A percentile compares a stretch with the other conserved stretches of the same genome.
Conservation (phyloP, 2,113 vertebrate species). For the Eupsittula cactorum region DNA sequence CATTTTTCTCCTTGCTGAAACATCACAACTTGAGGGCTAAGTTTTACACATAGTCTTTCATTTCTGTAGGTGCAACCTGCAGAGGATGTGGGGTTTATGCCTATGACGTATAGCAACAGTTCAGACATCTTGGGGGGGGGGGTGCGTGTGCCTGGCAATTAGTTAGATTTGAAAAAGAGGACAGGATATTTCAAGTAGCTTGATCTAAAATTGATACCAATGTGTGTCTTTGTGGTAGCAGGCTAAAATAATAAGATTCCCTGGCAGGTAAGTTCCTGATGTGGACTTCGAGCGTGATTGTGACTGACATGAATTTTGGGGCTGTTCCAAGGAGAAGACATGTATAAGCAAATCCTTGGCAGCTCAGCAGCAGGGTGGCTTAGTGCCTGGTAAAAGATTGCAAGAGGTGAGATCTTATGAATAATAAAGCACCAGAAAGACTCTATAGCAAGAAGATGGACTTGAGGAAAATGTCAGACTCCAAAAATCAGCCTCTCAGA, state of each 20-base stretch:
- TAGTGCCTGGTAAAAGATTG: not conserved
- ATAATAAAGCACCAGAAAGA: not conserved
- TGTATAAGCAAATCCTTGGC: not conserved
- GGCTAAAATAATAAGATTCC: slow-evolving; percentile 2
- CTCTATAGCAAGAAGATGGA: not conserved
- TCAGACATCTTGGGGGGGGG: not conserved
- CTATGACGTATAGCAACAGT: not conserved
- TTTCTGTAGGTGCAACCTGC: not conserved
- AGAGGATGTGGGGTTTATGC: not conserved
- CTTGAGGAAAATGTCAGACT: not conserved
- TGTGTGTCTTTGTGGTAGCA: not conserved
- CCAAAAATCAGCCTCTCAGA: not conserved
- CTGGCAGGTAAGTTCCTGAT: slow-evolving; percentile 46
- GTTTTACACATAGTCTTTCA: not conserved
- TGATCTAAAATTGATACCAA: not conserved
- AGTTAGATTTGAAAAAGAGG: not conserved
- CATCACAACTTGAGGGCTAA: not conserved
- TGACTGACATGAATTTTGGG: not conserved
- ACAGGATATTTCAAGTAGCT: not conserved
- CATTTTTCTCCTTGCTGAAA: not conserved
- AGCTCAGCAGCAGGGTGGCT: not conserved
- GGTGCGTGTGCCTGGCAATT: not conserved
- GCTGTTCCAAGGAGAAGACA: not conserved
- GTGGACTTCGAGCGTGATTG: not conserved
- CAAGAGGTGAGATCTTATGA: not conserved